Conservation (phyloP, 2,888 invertebrate species). For the Tridacna crocea region DNA sequence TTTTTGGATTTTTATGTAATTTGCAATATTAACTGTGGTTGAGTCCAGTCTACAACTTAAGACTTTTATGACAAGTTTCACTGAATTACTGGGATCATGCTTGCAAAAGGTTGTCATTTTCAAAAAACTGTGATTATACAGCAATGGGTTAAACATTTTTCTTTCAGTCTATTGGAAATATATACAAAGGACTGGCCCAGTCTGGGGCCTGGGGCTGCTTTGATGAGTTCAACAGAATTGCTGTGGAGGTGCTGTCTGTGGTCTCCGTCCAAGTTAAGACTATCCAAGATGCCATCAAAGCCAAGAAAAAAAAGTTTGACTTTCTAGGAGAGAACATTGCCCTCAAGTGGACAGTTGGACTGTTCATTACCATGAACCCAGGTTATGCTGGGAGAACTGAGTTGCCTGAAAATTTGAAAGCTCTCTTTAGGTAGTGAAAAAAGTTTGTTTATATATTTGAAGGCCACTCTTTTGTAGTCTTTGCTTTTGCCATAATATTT, state of each 20-base stretch:
- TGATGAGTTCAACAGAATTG: constrained; percentile 98
- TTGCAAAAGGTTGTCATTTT: too few relatives aligned
- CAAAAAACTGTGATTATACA: too few relatives aligned
- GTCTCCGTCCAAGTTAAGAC: constrained; percentile 94
- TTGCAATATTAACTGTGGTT: too few relatives aligned
- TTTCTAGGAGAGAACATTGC: constrained; percentile 97
- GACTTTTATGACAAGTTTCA: too few relatives aligned
- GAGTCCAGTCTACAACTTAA: too few relatives aligned
- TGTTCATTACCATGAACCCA: constrained; percentile 99
- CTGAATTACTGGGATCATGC: too few relatives aligned
- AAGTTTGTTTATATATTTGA: too few relatives aligned
- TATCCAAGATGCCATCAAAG: constrained; percentile 92
- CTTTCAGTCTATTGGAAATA: constrained; percentile 95
- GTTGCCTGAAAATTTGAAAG: constrained; percentile 84
- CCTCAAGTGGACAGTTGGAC: constrained; percentile 93
- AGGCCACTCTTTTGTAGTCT: too few relatives aligned
- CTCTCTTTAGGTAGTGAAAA: constrained; percentile 81
- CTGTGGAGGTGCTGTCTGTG: constrained; percentile 97
- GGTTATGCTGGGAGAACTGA: constrained; percentile 94
- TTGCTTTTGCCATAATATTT: too few relatives aligned
- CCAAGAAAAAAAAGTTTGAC: constrained; percentile 94
- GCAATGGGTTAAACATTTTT: background rate
- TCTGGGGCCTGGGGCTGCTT: constrained; percentile 99
- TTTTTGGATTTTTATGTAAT: too few relatives aligned
- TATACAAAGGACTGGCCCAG: constrained; percentile 98